Percentiles rank a stretch among this genome's conserved stretches.
Conservation (phyloP, 2,888 invertebrate species). For the Aplocera efformata region DNA sequence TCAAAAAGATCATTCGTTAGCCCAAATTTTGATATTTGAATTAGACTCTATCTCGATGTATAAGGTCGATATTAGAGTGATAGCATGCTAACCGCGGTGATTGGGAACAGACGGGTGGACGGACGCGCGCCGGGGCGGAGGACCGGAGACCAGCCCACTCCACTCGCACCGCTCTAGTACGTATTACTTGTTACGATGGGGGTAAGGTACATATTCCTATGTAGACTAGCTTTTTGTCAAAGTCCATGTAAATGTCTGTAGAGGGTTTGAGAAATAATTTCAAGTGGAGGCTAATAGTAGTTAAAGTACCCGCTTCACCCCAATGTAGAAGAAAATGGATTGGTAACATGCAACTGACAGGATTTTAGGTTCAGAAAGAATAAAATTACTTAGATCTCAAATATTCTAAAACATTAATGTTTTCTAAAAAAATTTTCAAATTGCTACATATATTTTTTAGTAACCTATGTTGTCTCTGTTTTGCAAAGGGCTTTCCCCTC, state of each 20-base stretch:
- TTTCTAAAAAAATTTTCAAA: no score
- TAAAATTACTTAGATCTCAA: no score
- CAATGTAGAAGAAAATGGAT: no score
- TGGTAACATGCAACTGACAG: no score
- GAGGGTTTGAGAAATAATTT: conserved; percentile 1
- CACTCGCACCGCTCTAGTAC: conserved; percentile 92
- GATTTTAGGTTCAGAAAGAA: no score
- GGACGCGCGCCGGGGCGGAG: conserved; percentile 69
- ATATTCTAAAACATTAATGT: no score
- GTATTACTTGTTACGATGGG: conserved; percentile 61
- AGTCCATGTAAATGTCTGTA: conserved; percentile 4
- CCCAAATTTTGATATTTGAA: background rate
- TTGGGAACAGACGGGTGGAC: conserved; percentile 75
- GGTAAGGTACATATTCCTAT: conserved; percentile 17
- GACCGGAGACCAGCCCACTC: conserved; percentile 91
- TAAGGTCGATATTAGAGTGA: conserved; percentile 29
- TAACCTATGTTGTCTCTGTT: no score
- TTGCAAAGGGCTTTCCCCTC: no score
- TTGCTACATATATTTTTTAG: no score
- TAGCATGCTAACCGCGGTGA: conserved; percentile 52
- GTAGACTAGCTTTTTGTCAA: conserved; percentile 10
- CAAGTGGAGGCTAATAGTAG: no score
- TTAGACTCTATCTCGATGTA: conserved; percentile 6
- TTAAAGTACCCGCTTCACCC: no score
- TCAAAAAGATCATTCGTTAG: no score